Evolutionary conservation across 1,140 invertebrate species (phyloP).

Genomic region (Drosophila equinoxialis): DNA sequence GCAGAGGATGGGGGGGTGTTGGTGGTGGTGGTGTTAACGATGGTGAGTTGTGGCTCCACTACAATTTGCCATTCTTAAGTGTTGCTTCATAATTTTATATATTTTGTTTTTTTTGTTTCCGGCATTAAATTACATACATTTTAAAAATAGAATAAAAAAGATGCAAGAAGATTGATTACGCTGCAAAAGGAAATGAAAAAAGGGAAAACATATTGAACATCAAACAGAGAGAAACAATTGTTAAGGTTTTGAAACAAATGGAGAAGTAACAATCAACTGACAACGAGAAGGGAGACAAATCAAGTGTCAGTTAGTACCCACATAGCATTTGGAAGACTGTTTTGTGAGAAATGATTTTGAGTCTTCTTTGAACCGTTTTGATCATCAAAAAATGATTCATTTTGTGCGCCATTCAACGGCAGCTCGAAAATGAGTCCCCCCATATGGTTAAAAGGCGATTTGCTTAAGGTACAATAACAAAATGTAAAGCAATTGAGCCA

Average conservation of each 20-base stretch:
- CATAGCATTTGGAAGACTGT: too few relatives aligned
- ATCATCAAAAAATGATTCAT: too few relatives aligned
- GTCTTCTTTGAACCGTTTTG: too few relatives aligned
- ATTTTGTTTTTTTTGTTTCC: conserved; percentile 59
- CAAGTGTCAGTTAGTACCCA: neutral
- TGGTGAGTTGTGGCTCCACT: conserved; percentile 43
- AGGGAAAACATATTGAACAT: conserved; percentile 29
- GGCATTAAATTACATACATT: conserved; percentile 78
- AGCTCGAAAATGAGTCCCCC: too few relatives aligned
- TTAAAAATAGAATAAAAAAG: conserved; percentile 81
- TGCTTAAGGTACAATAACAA: too few relatives aligned
- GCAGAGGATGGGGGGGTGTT: too few relatives aligned
- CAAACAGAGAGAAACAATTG: conserved; percentile 20
- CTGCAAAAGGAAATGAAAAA: conserved; percentile 49
- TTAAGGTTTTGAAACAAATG: neutral
- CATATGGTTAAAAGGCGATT: too few relatives aligned
- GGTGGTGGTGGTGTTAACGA: neutral
- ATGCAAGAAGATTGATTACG: conserved; percentile 78
- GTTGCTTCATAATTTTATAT: conserved; percentile 70
- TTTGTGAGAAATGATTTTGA: too few relatives aligned
- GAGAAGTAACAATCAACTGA: neutral
- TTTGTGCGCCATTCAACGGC: too few relatives aligned
- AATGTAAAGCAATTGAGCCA: too few relatives aligned
- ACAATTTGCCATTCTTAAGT: conserved; percentile 79
- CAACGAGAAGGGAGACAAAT: neutral